phyloP scores from a whole-genome alignment of 2,888 invertebrate genomes.

The Oasisia sp. region DNA sequence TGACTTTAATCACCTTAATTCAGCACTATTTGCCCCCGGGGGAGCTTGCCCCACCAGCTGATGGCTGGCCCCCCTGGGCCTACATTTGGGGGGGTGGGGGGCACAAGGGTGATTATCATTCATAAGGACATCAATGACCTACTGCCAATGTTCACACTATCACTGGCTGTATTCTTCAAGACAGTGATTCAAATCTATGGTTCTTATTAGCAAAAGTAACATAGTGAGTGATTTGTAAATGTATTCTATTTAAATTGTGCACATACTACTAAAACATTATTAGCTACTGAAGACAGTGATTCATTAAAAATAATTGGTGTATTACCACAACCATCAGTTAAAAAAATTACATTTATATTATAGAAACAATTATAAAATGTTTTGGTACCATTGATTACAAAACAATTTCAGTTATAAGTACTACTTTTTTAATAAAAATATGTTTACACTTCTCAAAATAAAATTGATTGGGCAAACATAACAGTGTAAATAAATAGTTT shows the following conservation, averaged over 20 bases:
- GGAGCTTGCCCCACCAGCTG: background rate
- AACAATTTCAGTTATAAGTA: no score
- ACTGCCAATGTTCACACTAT: background rate
- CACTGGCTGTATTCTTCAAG: no score
- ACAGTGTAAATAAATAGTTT: no score
- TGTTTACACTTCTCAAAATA: background rate
- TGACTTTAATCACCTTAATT: conserved; percentile 17
- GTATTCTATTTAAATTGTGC: no score
- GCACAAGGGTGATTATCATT: background rate
- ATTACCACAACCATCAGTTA: background rate
- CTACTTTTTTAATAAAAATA: background rate
- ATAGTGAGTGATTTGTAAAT: no score
- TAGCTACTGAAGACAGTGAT: background rate
- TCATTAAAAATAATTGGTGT: background rate
- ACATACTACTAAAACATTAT: background rate
- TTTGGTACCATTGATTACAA: no score
- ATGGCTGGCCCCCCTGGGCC: conserved; percentile 4
- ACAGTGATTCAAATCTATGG: no score
- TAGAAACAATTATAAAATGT: background rate
- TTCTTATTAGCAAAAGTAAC: no score
- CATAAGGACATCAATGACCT: background rate
- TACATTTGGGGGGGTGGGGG: background rate
- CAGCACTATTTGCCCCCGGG: background rate
- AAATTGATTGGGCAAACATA: background rate
- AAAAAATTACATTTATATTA: background rate